Percentiles rank a stretch among this genome's conserved stretches.
phyloP scores from a whole-genome alignment of 2,113 vertebrate species.

The Melanostigma gelatinosum region DNA sequence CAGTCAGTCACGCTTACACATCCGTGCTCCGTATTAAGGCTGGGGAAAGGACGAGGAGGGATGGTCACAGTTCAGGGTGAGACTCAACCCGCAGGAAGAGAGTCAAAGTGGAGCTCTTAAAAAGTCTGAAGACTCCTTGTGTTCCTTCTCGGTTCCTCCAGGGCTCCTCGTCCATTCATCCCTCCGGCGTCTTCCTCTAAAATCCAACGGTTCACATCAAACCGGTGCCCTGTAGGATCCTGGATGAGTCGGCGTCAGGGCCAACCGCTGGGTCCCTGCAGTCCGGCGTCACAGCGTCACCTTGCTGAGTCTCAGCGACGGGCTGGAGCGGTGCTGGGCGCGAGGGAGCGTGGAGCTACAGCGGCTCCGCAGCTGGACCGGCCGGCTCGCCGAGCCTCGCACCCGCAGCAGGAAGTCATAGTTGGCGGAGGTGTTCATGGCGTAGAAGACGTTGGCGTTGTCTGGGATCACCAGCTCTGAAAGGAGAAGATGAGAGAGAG shows the following conservation, averaged over 20 bases:
- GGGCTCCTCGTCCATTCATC: slow-evolving; percentile 22
- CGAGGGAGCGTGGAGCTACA: slow-evolving; percentile 86
- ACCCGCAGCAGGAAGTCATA: slow-evolving; percentile 92
- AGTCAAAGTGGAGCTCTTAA: slow-evolving; percentile 14
- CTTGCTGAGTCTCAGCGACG: slow-evolving; percentile 87
- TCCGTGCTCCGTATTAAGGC: slow-evolving; percentile 44
- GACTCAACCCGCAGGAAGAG: neutral
- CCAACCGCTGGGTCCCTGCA: neutral
- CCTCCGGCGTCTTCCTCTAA: slow-evolving; percentile 12
- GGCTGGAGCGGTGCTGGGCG: slow-evolving; percentile 82
- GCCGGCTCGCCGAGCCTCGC: slow-evolving; percentile 70
- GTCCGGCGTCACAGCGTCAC: slow-evolving; percentile 83
- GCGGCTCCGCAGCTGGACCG: slow-evolving; percentile 83
- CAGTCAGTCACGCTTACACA: slow-evolving; percentile 56
- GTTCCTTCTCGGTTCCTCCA: neutral
- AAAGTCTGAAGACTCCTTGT: slow-evolving; percentile 22
- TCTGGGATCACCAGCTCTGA: slow-evolving; percentile 92
- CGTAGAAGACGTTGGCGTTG: slow-evolving; percentile 94
- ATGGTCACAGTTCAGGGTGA: slow-evolving; percentile 35
- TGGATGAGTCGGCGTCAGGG: slow-evolving; percentile 6
- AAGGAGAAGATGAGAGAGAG: neutral
- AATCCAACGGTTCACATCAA: slow-evolving; percentile 4
- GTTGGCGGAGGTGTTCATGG: slow-evolving; percentile 94
- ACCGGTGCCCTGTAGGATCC: neutral
- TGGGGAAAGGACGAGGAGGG: neutral